Percentiles rank a stretch among this genome's conserved stretches.
Evolutionary conservation across 2,797 vertebrate genomes (phyloP).

Genomic region (Adelosebastes latens): DNA sequence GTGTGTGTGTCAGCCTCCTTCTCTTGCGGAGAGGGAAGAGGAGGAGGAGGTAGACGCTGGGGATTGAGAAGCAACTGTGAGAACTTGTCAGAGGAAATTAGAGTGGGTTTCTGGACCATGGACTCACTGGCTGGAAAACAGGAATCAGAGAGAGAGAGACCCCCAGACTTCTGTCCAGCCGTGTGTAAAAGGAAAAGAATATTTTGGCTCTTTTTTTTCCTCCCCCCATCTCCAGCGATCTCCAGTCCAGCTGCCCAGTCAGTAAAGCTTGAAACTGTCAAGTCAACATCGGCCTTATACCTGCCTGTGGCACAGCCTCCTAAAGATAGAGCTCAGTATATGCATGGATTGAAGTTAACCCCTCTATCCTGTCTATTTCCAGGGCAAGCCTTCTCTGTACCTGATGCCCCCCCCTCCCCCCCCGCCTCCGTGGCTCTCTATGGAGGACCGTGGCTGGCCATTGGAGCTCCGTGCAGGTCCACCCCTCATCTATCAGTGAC

Average conservation of each 20-base stretch:
- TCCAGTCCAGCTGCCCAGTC: slow-evolving; percentile 48
- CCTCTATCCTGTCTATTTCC: slow-evolving; percentile 36
- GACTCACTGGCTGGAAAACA: slow-evolving; percentile 62
- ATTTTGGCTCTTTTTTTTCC: not conserved
- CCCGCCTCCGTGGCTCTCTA: slow-evolving; percentile 57
- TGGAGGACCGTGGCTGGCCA: slow-evolving; percentile 63
- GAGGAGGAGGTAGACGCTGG: slow-evolving; percentile 36
- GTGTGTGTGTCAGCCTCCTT: slow-evolving; percentile 15
- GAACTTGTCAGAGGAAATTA: slow-evolving; percentile 73
- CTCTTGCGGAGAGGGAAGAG: not conserved
- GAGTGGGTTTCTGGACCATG: slow-evolving; percentile 56
- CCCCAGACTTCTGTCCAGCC: slow-evolving; percentile 47
- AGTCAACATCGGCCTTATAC: slow-evolving; percentile 31
- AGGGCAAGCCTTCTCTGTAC: slow-evolving; percentile 32
- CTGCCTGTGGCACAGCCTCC: slow-evolving; percentile 15
- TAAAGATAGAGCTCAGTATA: slow-evolving; percentile 19
- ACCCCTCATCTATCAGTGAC: slow-evolving; percentile 91
- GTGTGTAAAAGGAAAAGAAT: slow-evolving; percentile 52
- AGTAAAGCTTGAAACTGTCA: slow-evolving; percentile 55
- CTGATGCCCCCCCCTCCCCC: slow-evolving; percentile 51
- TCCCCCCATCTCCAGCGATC: slow-evolving; percentile 31
- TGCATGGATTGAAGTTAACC: slow-evolving; percentile 34
- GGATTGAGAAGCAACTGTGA: slow-evolving; percentile 69
- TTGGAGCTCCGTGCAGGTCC: slow-evolving; percentile 75
- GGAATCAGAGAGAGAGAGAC: slow-evolving; percentile 55